These are phyloP conservation scores for Cerastis rubricosa DNA, from an alignment of 2,888 invertebrate genomes.

Conservation along the genomic window DNA sequence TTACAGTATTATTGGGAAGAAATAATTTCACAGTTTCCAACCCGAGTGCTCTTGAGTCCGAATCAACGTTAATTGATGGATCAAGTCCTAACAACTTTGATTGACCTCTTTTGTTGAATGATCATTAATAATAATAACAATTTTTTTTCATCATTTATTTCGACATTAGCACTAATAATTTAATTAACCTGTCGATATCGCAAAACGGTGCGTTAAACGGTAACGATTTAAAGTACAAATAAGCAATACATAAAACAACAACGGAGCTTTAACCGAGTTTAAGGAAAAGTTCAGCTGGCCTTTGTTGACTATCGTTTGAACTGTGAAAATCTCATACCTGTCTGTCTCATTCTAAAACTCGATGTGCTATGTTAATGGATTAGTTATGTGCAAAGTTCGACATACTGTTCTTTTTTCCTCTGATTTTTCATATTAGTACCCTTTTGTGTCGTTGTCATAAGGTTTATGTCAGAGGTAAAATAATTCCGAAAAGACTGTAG, in stretches of 20 bases:
- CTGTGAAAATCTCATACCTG: not conserved
- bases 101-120: conserved; percentile 26
- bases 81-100: conserved; percentile 38
- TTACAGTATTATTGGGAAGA: not conserved
- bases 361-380: not conserved
- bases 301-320: not conserved
- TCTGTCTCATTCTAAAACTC: not conserved
- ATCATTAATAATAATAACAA: no score
- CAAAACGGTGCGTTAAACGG: no score
- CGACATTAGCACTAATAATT: conserved; percentile 12
- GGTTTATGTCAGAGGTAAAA: not conserved
- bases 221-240: not conserved
- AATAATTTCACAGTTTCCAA: not conserved
- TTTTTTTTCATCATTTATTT: no score
- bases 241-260: not conserved
- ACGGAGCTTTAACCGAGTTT: not conserved
- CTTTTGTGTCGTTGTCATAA: not conserved
- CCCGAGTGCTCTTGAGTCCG: not conserved
- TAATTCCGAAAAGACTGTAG: not conserved
- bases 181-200: not conserved
- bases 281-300: not conserved
- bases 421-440: not conserved
- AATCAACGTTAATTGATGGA: conserved; percentile 31
- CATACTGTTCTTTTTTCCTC: not conserved
- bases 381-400: no score